Percentiles rank a stretch among this genome's conserved stretches.
phyloP scores from a whole-genome alignment of 2,888 invertebrate species.

The Coleophora flavipennella region DNA sequence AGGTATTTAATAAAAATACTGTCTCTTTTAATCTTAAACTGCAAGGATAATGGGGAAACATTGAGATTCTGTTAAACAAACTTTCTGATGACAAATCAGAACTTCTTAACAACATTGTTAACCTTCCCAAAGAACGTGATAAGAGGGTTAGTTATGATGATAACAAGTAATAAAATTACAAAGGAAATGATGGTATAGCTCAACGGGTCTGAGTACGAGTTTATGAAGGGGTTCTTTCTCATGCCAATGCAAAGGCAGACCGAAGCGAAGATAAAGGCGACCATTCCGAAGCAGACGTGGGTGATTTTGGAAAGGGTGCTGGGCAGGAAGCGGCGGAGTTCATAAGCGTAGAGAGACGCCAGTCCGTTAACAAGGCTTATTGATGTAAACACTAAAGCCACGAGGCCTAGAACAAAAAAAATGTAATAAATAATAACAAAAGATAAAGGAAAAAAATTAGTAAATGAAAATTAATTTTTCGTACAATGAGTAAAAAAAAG shows the following conservation, averaged over 20 bases:
- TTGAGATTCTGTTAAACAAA: neutral
- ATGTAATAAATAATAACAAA: no score
- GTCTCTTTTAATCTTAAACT: neutral
- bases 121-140: conserved; percentile 30
- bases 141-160: conserved; percentile 38
- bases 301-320: conserved; percentile 27
- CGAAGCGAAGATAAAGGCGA: conserved; percentile 32
- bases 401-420: conserved; percentile 36
- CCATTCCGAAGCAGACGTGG: conserved; percentile 35
- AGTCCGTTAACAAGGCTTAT: conserved; percentile 31
- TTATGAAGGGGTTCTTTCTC: conserved; percentile 31
- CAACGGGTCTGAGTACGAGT: conserved; percentile 27
- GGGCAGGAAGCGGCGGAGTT: conserved; percentile 25
- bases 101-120: conserved; percentile 16
- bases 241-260: conserved; percentile 39
- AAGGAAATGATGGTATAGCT: conserved; percentile 29
- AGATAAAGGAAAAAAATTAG: no score
- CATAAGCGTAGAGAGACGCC: conserved; percentile 30
- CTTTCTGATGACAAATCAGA: neutral
- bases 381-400: conserved; percentile 33
- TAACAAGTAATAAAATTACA: conserved; percentile 25
- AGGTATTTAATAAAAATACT: neutral
- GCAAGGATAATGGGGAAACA: neutral
- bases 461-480: no score
- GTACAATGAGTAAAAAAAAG: no score